Base-by-base conservation (phyloP, 2,113 vertebrate species). In the Pipa parva region DNA sequence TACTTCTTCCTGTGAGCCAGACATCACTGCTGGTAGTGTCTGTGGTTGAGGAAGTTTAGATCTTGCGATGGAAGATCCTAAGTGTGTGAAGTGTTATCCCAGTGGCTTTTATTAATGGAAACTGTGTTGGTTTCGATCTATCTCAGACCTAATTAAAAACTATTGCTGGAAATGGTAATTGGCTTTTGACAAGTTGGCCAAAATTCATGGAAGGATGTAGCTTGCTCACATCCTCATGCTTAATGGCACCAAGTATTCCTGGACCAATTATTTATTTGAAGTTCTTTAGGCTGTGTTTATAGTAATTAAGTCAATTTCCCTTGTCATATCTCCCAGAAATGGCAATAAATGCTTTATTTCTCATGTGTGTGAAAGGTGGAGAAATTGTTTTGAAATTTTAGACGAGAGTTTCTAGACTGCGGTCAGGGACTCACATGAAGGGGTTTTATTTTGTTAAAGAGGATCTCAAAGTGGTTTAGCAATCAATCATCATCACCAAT, bases 201-300 rank as follows among this genome's bases (percentile, higher is more conserved):
- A 24, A 52, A 61, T 28, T 31, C 37, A 24, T 68, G 56, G 46
- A 68, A 68, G 65, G 65, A 68, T 68, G 56, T 46, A 51, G 65
- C 46, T 39, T 60, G 45, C 51, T 59, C 18, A 59, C 22, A 58
- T 52, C 56, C 22, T 60, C 25, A 8, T 48, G 27, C 28, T 36
- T 48, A 26, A 59, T 49, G 64, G 64, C 55, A 55, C 45, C 64
- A 59, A 57, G 13, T 13, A 39, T 67, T 67, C 64, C 55, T 67
- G 45, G 39, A 31, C n/a, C 46, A 59, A 33, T 66, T 46, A 59
- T 67, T 24, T 36, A 37, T 49, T 31, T 27, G 29, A 68, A 51
- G 56, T 45, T 67, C 29, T 67, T 48, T 45, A 59, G 54, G 39
- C 54, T 18, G 39, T 49, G 55, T 59, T 39, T 49, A 42, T 59